Percentiles rank a stretch among this genome's conserved stretches.
phyloP scores from a whole-genome alignment of 2,888 invertebrate genomes.

The Sicus ferrugineus region DNA sequence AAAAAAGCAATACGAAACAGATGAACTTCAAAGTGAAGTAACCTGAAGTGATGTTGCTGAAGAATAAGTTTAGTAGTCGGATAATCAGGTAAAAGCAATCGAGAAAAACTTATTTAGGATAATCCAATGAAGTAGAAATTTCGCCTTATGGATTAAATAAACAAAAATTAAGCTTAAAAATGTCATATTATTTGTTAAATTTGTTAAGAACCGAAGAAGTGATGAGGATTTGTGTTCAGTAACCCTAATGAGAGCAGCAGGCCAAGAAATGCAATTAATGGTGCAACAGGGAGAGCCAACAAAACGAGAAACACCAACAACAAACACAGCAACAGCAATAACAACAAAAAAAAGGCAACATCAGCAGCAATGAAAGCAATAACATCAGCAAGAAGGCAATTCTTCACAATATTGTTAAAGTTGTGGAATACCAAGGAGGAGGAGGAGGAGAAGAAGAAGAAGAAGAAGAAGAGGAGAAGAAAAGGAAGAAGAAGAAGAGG shows the following conservation, averaged over 20 bases:
- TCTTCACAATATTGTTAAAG: neutral
- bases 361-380: neutral
- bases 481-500: neutral
- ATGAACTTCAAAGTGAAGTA: slow-evolving; percentile 27
- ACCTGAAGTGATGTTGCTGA: too few species aligned
- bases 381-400: neutral
- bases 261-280: neutral
- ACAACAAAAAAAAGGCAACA: neutral
- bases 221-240: too few species aligned
- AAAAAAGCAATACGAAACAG: slow-evolving; percentile 11
- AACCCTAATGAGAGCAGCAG: neutral
- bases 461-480: neutral
- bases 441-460: neutral
- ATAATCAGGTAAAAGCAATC: too few species aligned
- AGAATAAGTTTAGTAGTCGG: too few species aligned
- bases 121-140: too few species aligned
- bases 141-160: too few species aligned
- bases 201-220: too few species aligned
- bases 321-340: slow-evolving; percentile 15
- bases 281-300: slow-evolving; percentile 2
- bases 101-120: too few species aligned
- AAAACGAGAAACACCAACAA: slow-evolving; percentile 4
- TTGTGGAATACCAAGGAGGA: neutral
- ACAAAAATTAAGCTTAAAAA: too few species aligned
- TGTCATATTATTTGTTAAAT: too few species aligned